Evolutionary conservation across 2,797 vertebrate species (phyloP).

Genomic region (Monodelphis domestica): DNA sequence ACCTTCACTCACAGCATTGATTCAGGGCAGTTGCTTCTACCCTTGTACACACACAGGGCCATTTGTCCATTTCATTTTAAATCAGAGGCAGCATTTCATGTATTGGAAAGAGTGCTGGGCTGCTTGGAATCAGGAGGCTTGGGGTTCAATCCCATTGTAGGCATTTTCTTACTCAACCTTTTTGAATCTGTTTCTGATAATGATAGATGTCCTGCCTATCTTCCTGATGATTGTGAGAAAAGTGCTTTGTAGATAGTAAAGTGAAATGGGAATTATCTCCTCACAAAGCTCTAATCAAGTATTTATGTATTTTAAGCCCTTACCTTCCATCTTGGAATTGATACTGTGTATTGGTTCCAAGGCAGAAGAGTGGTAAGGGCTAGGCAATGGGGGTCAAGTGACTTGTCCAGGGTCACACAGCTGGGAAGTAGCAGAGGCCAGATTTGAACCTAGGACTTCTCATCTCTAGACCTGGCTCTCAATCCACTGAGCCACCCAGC

Average conservation of each 20-base stretch:
- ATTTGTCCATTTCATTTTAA: background rate
- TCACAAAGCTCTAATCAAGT: background rate
- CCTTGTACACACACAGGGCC: background rate
- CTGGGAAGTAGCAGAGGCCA: no score
- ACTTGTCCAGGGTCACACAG: no score
- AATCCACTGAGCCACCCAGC: no score
- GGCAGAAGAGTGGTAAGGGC: no score
- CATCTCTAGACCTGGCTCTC: no score
- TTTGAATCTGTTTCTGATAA: background rate
- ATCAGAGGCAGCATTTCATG: background rate
- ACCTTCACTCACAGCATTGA: background rate
- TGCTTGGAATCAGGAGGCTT: background rate
- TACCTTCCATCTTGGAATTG: no score
- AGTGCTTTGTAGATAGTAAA: background rate
- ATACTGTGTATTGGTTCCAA: no score
- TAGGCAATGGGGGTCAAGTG: no score
- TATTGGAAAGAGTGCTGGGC: background rate
- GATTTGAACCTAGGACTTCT: no score
- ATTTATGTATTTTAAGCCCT: no score
- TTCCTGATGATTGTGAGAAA: background rate
- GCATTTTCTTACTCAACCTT: background rate
- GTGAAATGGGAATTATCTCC: background rate
- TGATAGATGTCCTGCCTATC: background rate
- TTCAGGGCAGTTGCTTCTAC: background rate
- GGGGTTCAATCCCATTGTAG: background rate